Conservation (phyloP, 2,797 vertebrate species). For the Periparus ater region DNA sequence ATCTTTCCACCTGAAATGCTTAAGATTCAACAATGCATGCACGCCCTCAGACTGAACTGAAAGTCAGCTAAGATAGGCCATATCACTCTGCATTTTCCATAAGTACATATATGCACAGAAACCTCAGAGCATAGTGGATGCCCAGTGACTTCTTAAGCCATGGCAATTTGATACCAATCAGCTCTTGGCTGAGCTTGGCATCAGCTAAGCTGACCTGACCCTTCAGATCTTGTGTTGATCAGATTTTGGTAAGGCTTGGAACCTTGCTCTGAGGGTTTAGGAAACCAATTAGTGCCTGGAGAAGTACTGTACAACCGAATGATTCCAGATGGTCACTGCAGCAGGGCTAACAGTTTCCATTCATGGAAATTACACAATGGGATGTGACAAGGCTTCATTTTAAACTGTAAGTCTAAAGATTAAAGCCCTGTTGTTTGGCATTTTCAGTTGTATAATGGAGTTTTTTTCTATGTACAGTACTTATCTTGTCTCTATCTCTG, state of each 20-base stretch:
- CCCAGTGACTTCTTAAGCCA: neutral
- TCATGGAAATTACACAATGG: neutral
- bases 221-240: neutral
- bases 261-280: neutral
- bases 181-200: neutral
- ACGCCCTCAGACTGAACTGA: neutral
- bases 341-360: neutral
- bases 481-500: conserved; percentile 51
- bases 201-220: neutral
- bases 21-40: neutral
- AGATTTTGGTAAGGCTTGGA: neutral
- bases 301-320: neutral
- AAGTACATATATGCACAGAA: neutral
- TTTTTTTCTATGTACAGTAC: conserved; percentile 14
- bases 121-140: neutral
- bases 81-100: neutral
- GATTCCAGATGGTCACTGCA: conserved; percentile 17
- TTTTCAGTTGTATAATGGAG: neutral
- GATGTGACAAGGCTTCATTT: conserved; percentile 1
- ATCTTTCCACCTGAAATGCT: neutral
- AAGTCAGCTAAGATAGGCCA: neutral
- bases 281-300: neutral
- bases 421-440: conserved; percentile 4
- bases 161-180: neutral
- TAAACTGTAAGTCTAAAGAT: conserved; percentile 16